Conservation (phyloP, 2,113 vertebrate genomes). For the Thunnus maccoyii region DNA sequence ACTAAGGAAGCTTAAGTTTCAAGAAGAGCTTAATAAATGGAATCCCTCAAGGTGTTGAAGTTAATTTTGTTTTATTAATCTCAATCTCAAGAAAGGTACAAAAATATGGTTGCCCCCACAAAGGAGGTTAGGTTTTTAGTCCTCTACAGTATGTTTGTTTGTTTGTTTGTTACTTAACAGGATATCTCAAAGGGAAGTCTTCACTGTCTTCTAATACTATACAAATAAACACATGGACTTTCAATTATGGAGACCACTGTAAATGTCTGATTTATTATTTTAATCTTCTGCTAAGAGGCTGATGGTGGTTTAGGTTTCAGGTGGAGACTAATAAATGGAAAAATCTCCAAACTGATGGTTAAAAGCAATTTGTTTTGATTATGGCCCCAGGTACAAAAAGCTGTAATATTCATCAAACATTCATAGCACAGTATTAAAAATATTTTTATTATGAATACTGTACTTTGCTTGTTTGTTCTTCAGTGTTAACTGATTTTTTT, state of each 20-base stretch:
- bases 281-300: background rate
- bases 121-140: slow-evolving; percentile 1
- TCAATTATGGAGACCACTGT: too few species aligned
- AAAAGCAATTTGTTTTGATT: too few species aligned
- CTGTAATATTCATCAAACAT: too few species aligned
- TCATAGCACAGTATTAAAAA: too few species aligned
- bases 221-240: background rate
- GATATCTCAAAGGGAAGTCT: too few species aligned
- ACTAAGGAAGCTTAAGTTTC: background rate
- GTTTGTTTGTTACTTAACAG: background rate
- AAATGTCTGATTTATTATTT: slow-evolving; percentile 33
- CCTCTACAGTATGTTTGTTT: background rate
- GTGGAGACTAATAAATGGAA: background rate
- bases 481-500: too few species aligned
- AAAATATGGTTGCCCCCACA: background rate
- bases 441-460: too few species aligned
- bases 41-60: slow-evolving; percentile 19
- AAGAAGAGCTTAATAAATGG: slow-evolving; percentile 29
- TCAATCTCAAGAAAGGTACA: background rate
- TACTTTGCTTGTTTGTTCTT: too few species aligned
- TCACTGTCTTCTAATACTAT: background rate
- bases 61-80: slow-evolving; percentile 16
- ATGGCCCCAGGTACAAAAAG: too few species aligned
- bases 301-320: slow-evolving; percentile 3
- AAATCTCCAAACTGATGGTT: too few species aligned